Evolutionary conservation across 2,113 vertebrate species (phyloP), one percentile per base, ranked within the genome.

Genomic region (Girardinichthys multiradiatus): DNA sequence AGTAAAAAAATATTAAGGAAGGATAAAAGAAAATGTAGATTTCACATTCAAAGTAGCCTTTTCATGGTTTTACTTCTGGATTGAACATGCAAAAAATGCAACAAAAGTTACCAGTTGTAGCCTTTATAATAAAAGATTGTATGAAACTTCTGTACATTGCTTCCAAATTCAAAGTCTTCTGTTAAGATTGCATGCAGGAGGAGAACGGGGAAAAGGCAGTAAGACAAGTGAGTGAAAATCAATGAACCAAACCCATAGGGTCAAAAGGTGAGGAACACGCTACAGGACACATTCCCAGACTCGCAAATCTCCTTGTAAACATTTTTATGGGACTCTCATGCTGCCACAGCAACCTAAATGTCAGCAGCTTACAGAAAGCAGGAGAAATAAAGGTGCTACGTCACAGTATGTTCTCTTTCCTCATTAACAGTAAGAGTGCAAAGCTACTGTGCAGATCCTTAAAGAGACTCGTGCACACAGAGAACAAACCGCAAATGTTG

Each of bases 271-370:
- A 83, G 63, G 77, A 69, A 85, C 75, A 76, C 77, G 15, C 86
- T 76, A 57, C 81, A 85, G 86, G 86, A 57, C 35, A 64, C 85
- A 89, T 90, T 91, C 88, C 77, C 57, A 27, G 21, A 72, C 63
- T 12, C 14, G 74, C 45, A 71, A 80, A 84, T 86, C 73, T 45
- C 68, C 72, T 70, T 17, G 74, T 42, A 58, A 70, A 67, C 42
- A 28, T 58, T 1, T 60, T 1, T 45, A 33, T 27, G 37, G 63
- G 68, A 79, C 24, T 19, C 35, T 76, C 29, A n/a, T 6, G 81
- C 84, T 79, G 58, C 85, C 73, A 76, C 61, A 26, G 63, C 70
- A 80, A 87, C 73, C 54, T 4, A 90, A 90, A 90, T 91, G 86
- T 88, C 89, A 91, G 64, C 68, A 59, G 14, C 45, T 68, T 62